These are phyloP conservation scores for Umimayanthus kanabou DNA, from an alignment of 92 coral and sea anemone genomes.

Conservation along the genomic window DNA sequence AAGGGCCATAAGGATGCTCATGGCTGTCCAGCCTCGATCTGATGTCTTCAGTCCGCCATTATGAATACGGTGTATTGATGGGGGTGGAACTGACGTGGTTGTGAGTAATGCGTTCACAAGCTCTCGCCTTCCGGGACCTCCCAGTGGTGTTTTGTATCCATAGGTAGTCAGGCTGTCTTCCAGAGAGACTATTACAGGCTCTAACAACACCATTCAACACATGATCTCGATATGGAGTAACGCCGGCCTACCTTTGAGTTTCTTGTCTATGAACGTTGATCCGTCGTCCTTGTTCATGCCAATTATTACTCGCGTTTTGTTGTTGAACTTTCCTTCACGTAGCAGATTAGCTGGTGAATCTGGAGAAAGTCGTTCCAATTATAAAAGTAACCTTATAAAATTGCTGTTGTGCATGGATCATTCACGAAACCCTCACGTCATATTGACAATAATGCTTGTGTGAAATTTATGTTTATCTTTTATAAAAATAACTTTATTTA, in stretches of 20 bases:
- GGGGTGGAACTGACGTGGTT: neutral
- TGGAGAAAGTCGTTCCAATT: slow-evolving; percentile 5
- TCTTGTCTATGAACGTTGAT: slow-evolving; percentile 6
- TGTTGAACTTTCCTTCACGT: slow-evolving; percentile 45
- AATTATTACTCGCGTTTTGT: slow-evolving; percentile 37
- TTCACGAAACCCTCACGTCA: too few relatives aligned
- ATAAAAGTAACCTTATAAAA: neutral
- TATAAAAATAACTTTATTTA: too few relatives aligned
- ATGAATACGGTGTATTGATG: too few relatives aligned
- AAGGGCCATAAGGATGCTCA: too few relatives aligned
- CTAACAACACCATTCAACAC: neutral
- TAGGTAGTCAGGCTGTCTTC: neutral
- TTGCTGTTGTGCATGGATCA: neutral
- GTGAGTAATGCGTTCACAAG: too few relatives aligned
- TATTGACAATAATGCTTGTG: too few relatives aligned
- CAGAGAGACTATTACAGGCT: neutral
- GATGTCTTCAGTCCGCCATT: too few relatives aligned
- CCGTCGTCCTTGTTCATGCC: slow-evolving; percentile 52
- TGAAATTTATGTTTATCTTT: too few relatives aligned
- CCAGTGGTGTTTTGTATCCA: neutral
- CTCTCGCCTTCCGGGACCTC: neutral
- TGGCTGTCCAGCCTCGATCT: too few relatives aligned
- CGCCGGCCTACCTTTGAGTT: neutral
- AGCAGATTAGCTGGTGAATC: slow-evolving; percentile 48
- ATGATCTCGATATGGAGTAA: neutral